Evolutionary conservation across 2,113 vertebrate genomes (phyloP).

Genomic region (Chaenocephalus aceratus): DNA sequence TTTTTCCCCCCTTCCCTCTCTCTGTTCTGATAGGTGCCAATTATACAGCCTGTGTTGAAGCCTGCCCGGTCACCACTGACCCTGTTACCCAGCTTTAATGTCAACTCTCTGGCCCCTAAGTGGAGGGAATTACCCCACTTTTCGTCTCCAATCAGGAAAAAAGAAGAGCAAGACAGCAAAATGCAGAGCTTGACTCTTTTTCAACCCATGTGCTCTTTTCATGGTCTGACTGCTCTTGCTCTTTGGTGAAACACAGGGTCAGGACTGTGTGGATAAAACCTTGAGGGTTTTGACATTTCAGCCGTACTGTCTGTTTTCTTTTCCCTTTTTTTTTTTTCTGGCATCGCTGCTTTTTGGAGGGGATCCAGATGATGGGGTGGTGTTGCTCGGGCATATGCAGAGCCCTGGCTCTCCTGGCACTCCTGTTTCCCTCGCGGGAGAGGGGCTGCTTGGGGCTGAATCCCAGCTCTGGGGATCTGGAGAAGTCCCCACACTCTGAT

Average conservation of each 20-base stretch:
- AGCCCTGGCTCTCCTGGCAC: constrained; percentile 85
- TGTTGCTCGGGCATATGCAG: constrained; percentile 77
- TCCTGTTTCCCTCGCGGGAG: constrained; percentile 88
- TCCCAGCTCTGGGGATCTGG: constrained; percentile 82
- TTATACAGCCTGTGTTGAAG: constrained; percentile 78
- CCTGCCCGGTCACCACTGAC: constrained; percentile 77
- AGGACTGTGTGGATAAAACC: constrained; percentile 73
- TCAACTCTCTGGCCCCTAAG: constrained; percentile 82
- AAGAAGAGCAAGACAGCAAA: constrained; percentile 50
- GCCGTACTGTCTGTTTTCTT: constrained; percentile 36
- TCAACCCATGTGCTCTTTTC: constrained; percentile 38
- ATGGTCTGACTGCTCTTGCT: constrained; percentile 55
- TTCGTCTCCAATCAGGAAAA: constrained; percentile 60
- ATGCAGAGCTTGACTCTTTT: constrained; percentile 68
- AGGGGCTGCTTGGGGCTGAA: constrained; percentile 85
- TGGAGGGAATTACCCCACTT: constrained; percentile 76
- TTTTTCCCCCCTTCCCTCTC: constrained; percentile 23
- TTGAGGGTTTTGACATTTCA: constrained; percentile 77
- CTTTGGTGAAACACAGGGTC: constrained; percentile 64
- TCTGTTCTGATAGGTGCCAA: constrained; percentile 85
- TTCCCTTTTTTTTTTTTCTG: constrained; percentile 44
- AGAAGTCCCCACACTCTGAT: constrained; percentile 75
- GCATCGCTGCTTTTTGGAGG: constrained; percentile 58
- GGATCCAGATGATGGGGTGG: constrained; percentile 76
- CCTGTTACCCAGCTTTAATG: constrained; percentile 80